Evolutionary conservation across 2,797 vertebrate genomes (phyloP), one percentile per base, ranked within the genome.

Genomic region (Dendrocincla tyrannina): DNA sequence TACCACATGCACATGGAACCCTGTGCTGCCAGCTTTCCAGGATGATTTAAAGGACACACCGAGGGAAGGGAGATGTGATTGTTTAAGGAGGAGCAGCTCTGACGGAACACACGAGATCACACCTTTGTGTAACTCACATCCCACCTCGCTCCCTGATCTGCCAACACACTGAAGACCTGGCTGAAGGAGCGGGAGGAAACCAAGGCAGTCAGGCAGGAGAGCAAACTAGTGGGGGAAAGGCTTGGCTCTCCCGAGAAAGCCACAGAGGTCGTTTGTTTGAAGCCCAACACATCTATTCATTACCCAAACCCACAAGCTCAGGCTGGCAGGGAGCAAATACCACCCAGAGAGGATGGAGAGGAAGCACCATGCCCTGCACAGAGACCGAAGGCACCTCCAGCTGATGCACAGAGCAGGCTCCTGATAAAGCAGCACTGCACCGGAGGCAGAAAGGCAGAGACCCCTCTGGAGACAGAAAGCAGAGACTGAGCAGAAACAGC

Each of bases 21-120:
- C 59, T 9, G 35, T 18, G 39, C 44, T 19, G 63, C 91, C 82
- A 56, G 55, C 67, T 25, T 46, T 59, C 88, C 90, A 75, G 49
- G 37, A 62, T 16, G 52, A 55, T 64, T 49, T 78, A 85, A 72
- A 74, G 76, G 81, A 72, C 85, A 67, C 47, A 19, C 3, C 1
- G 2, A 44, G 79, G 76, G 85, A 66, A 82, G 68, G 74, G 7
- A 33, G 74, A 74, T 88, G 20, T 62, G 85, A 58, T 27, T 81
- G 89, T 50, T 91, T 33, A 62, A 89, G 85, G 77, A 91, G 87
- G 17, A 44, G 67, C 62, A 89, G 85, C 90, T 96, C 72, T 85
- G 84, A 89, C 46, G 91, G 91, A 85, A 84, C 64, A 70, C 83
- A 35, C 62, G 2, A 24, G 35, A 86, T 56, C 73, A 11, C 91